Evolutionary conservation across 2,113 vertebrate genomes (phyloP).

Genomic region (Pyrgilauda ruficollis): DNA sequence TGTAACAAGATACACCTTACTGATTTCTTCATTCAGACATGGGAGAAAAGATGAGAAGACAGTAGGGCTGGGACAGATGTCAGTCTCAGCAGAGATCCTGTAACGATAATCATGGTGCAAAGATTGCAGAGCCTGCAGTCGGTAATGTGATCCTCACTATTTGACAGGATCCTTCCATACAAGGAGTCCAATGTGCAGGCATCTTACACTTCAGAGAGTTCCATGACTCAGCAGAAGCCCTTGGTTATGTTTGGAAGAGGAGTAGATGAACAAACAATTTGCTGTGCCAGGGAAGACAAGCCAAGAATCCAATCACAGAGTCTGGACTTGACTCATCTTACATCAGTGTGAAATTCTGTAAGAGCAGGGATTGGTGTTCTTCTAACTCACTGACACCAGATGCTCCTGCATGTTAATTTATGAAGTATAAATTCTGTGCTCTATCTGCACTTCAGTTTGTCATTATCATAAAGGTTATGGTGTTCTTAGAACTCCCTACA

Average conservation of each 20-base stretch:
- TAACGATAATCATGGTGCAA: background rate
- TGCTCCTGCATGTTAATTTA: background rate
- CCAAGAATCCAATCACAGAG: background rate
- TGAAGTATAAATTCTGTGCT: background rate
- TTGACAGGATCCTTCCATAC: background rate
- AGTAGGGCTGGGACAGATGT: background rate
- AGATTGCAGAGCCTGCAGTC: background rate
- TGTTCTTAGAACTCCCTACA: background rate
- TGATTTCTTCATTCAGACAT: background rate
- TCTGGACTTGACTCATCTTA: background rate
- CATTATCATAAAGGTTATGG: background rate
- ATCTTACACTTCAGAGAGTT: background rate
- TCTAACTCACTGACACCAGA: background rate
- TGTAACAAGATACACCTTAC: background rate
- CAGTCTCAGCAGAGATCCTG: background rate
- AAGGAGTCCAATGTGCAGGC: background rate
- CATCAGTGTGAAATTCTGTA: background rate
- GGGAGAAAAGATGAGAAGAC: background rate
- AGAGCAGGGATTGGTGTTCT: background rate
- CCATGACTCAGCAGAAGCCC: background rate
- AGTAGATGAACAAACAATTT: background rate
- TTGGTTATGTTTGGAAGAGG: background rate
- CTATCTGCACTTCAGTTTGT: background rate
- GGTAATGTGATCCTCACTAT: background rate
- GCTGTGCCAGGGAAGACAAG: background rate